Conservation (phyloP, 2,888 invertebrate species). For the Deilephila elpenor region DNA sequence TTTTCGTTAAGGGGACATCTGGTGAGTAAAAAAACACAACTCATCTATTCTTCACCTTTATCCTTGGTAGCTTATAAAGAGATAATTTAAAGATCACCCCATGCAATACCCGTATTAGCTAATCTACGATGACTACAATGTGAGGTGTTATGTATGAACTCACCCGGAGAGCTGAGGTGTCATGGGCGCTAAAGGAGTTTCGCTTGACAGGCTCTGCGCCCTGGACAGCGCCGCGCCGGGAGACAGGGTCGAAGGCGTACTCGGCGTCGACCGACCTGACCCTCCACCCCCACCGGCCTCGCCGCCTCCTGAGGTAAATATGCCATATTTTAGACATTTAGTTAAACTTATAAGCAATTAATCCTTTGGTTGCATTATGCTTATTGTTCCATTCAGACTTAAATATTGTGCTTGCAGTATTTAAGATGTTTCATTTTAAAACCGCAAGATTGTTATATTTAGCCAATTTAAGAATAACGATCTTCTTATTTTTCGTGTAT, state of each 20-base stretch:
- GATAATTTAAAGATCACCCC: slow-evolving; percentile 7
- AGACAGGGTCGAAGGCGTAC: slow-evolving; percentile 86
- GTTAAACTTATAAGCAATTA: not conserved
- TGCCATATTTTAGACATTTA: not conserved
- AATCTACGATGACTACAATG: slow-evolving; percentile 8
- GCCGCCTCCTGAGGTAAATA: slow-evolving; percentile 57
- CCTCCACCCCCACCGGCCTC: slow-evolving; percentile 71
- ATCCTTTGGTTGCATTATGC: no score
- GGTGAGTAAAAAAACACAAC: not conserved
- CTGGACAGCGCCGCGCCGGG: slow-evolving; percentile 82
- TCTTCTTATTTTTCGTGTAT: not conserved
- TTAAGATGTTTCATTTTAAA: no score
- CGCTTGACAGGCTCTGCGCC: slow-evolving; percentile 78
- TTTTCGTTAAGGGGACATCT: not conserved
- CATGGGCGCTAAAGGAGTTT: slow-evolving; percentile 76
- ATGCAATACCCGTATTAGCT: slow-evolving; percentile 25
- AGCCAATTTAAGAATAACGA: not conserved
- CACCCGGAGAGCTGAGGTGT: slow-evolving; percentile 77
- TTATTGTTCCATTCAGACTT: no score
- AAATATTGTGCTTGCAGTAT: no score
- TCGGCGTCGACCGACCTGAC: slow-evolving; percentile 80
- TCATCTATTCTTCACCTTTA: not conserved
- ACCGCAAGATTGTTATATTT: no score
- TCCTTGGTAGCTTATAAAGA: slow-evolving; percentile 10
- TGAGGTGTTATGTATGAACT: slow-evolving; percentile 42